Evolutionary conservation across 92 coral and sea anemone genomes (phyloP), one percentile per base, ranked within the genome.

Genomic region (Scolanthus callimorphus): DNA sequence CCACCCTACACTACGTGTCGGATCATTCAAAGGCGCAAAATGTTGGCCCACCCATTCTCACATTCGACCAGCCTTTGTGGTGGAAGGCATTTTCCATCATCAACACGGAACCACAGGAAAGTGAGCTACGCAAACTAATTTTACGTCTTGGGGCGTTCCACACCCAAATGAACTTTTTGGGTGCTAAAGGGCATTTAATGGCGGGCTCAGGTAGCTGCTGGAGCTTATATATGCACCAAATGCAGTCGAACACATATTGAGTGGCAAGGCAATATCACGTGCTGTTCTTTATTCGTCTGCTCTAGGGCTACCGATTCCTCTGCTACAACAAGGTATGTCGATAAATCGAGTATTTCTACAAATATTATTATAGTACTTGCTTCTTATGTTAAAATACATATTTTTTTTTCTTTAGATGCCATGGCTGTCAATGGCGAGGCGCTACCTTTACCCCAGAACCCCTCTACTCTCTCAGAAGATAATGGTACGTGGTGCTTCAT

Each of bases 11-110:
- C 9, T 34, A 6, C 15, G 43, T 34, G 47, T 13, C n/a, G n/a
- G 66, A 59, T 8, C 71, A 59, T 30, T 76, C 71, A 4, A 25
- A 29, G 22, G 59, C 65, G 57, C 52, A 69, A 43, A 39, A n/a
- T 12, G 24, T 31, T 9, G 26, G 6, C 3, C 28, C 65, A 20
- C 84, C 77, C 17, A 41, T 69, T 4, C n/a, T 77, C 11, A 77
- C 77, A 21, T 77, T 77, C 49, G 77, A 77, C 29, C 84, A 77
- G 48, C 84, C 84, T 9, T 29, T 78, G 3, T 69, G 77, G 78
- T 68, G 72, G 77, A 69, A 78, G 50, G 62, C 84, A 37, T 41
- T 25, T 1, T 51, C 21, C 19, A 46, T 78, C 20, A 28, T 62
- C 29, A 27, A 39, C 6, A 62, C 44, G n/a, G 78, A 78, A 62